Conservation (phyloP, 2,797 vertebrate genomes). For the Simalia tracyae region DNA sequence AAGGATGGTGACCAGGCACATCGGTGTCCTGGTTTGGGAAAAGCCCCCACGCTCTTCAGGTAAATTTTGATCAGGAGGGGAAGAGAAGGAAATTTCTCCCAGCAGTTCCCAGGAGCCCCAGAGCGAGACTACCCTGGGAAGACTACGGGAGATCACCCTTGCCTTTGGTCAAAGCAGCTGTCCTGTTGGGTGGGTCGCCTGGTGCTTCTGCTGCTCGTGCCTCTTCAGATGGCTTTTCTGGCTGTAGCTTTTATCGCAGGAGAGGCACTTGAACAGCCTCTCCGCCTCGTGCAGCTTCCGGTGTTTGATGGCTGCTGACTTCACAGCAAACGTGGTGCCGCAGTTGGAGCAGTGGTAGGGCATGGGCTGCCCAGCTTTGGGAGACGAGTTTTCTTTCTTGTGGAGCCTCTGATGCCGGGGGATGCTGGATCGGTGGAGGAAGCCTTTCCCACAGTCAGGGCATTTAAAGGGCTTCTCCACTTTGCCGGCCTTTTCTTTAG, state of each 20-base stretch:
- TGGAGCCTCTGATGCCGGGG: constrained; percentile 9
- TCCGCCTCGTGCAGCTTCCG: neutral
- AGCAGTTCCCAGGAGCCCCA: neutral
- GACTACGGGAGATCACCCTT: neutral
- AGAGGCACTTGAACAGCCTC: neutral
- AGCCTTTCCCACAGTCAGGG: constrained; percentile 39
- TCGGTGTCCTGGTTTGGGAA: neutral
- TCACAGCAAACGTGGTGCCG: neutral
- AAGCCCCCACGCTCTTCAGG: too few species aligned
- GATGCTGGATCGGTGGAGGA: constrained; percentile 21
- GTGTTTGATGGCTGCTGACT: neutral
- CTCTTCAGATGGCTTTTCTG: constrained; percentile 11
- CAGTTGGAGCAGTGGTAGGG: neutral
- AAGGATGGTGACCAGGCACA: neutral
- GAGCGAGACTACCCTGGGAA: too few species aligned
- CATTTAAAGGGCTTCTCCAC: constrained; percentile 31
- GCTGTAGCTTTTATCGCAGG: constrained; percentile 8
- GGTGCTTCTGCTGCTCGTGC: neutral
- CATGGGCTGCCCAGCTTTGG: neutral
- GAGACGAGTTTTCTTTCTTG: neutral
- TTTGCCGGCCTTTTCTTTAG: rapidly evolving
- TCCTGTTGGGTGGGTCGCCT: rapidly evolving
- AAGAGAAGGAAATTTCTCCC: neutral
- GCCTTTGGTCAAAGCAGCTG: neutral
- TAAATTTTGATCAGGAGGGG: neutral